Conservation (phyloP, 2,113 vertebrate genomes). For the Taxidea taxus region DNA sequence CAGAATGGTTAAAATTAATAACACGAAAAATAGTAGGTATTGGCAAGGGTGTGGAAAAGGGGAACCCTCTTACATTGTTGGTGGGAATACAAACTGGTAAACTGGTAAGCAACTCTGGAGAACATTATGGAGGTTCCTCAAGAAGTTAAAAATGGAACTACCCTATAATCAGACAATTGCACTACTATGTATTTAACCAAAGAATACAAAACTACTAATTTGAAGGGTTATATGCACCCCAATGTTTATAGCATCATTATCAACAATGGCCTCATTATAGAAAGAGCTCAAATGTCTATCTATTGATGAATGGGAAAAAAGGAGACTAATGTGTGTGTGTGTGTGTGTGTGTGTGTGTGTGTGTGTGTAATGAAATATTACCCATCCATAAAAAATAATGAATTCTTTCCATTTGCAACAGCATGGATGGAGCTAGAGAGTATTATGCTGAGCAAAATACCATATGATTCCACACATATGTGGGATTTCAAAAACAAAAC, state of each 20-base stretch:
- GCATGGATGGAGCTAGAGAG: not conserved
- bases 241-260: not conserved
- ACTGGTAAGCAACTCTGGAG: not conserved
- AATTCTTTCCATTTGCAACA: not conserved
- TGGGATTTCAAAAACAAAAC: not conserved
- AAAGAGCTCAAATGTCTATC: not conserved
- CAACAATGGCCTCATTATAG: not conserved
- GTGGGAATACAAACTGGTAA: not conserved
- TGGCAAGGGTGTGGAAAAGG: not conserved
- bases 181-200: not conserved
- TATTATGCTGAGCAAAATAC: not conserved
- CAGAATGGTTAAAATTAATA: not conserved
- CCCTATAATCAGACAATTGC: not conserved
- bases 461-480: not conserved
- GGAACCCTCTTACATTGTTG: not conserved
- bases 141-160: not conserved
- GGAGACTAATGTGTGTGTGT: not conserved
- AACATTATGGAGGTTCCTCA: not conserved
- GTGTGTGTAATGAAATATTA: not conserved
- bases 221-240: not conserved
- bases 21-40: not conserved
- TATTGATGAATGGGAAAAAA: not conserved
- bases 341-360: no score
- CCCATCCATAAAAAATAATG: not conserved
- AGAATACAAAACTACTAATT: not conserved